Conservation (phyloP, 2,113 vertebrate species). For the Chloropsis hardwickii region DNA sequence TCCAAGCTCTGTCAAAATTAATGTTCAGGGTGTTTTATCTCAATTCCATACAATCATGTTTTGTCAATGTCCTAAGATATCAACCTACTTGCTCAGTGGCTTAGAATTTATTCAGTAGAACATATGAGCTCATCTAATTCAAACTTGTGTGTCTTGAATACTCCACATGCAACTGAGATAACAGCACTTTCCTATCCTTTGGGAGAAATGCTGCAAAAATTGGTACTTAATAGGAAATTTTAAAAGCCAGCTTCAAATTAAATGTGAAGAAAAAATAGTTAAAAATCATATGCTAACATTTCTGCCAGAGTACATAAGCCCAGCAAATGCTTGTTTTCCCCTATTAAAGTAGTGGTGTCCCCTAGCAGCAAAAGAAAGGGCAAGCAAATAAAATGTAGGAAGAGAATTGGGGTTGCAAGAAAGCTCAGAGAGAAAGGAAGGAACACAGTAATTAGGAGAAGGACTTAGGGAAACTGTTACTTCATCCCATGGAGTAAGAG, state of each 20-base stretch:
- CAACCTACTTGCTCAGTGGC: background rate
- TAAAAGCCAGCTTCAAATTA: background rate
- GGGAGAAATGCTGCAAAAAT: background rate
- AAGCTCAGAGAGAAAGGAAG: background rate
- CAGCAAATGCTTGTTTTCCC: conserved; percentile 10
- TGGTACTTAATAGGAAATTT: background rate
- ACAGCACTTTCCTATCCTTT: background rate
- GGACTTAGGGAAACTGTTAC: background rate
- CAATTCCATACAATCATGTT: background rate
- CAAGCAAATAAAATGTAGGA: conserved; percentile 8
- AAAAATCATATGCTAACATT: background rate
- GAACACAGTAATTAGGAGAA: conserved; percentile 22
- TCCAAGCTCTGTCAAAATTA: background rate
- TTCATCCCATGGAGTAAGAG: conserved; percentile 39
- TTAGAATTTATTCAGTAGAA: background rate
- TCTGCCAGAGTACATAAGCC: background rate
- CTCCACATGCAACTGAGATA: background rate
- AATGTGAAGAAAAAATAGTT: background rate
- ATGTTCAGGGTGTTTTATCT: background rate
- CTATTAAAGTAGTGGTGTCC: background rate
- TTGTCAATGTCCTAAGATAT: background rate
- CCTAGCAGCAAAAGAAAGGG: conserved; percentile 21
- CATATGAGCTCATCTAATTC: background rate
- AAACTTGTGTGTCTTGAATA: background rate
- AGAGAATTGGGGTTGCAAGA: background rate